A percentile compares a stretch with the other conserved stretches of the same genome.
Evolutionary conservation across 2,888 invertebrate species (phyloP).

Genomic region (Rambutsinella grinnellia): DNA sequence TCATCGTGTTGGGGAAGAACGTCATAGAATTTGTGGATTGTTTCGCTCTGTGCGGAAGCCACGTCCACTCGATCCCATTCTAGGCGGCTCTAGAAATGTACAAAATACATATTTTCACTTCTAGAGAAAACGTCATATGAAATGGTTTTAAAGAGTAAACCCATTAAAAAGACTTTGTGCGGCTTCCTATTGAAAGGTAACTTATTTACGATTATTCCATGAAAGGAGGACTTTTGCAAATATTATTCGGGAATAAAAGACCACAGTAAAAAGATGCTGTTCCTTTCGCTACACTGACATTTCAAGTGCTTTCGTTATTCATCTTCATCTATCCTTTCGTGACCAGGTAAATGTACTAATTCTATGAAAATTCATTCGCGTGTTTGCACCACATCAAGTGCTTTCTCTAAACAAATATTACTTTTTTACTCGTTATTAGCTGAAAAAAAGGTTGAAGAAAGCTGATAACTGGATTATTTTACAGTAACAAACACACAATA

Average conservation of each 20-base stretch:
- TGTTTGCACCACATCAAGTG: constrained; percentile 22
- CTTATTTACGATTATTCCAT: too few relatives aligned
- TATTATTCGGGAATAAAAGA: too few relatives aligned
- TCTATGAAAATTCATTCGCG: constrained; percentile 32
- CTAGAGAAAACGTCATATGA: not conserved
- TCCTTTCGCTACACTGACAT: constrained; percentile 27
- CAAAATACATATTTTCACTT: constrained; percentile 2
- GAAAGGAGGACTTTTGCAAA: too few relatives aligned
- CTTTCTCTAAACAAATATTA: too few relatives aligned
- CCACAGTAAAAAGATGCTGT: too few relatives aligned
- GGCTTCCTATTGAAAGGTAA: too few relatives aligned
- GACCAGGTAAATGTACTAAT: constrained; percentile 36
- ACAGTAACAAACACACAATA: too few relatives aligned
- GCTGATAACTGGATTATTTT: too few relatives aligned
- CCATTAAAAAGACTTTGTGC: too few relatives aligned
- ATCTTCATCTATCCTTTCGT: constrained; percentile 26
- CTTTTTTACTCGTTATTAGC: too few relatives aligned
- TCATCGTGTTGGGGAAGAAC: constrained; percentile 67
- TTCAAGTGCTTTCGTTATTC: constrained; percentile 29
- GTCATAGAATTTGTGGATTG: constrained; percentile 41
- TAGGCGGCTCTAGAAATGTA: constrained; percentile 59
- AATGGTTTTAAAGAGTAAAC: too few relatives aligned
- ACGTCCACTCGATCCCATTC: constrained; percentile 60
- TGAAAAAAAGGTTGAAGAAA: too few relatives aligned
- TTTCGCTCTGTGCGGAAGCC: constrained; percentile 3